These are phyloP conservation scores for Abrostola tripartita DNA, from an alignment of 2,888 invertebrate species.

Conservation along the genomic window DNA sequence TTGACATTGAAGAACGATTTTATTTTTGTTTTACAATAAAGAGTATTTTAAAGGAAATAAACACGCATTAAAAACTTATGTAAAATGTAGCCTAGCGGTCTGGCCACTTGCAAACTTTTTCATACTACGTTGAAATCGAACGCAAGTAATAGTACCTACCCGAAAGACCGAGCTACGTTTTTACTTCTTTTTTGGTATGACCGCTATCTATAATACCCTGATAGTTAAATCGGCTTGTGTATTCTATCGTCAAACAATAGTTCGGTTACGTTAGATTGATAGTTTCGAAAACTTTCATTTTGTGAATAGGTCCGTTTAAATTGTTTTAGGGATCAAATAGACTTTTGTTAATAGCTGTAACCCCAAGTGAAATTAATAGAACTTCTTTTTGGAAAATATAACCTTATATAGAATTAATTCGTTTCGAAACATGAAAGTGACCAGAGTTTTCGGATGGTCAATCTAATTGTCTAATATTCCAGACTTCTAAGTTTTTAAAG, in stretches of 20 bases:
- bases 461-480: too few relatives aligned
- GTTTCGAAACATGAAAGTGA: too few relatives aligned
- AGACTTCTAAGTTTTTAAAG: too few relatives aligned
- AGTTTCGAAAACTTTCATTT: conserved; percentile 44
- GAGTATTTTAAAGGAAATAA: too few relatives aligned
- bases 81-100: background rate
- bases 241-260: conserved; percentile 44
- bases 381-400: background rate
- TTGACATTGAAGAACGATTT: too few relatives aligned
- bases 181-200: conserved; percentile 34
- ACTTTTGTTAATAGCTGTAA: conserved; percentile 12
- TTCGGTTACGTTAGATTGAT: conserved; percentile 50
- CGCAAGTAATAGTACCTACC: conserved; percentile 11
- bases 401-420: too few relatives aligned
- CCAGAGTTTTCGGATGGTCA: too few relatives aligned
- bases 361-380: background rate
- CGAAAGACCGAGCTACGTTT: conserved; percentile 16
- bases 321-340: conserved; percentile 27
- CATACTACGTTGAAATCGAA: conserved; percentile 6
- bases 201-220: conserved; percentile 45
- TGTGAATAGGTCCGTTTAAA: conserved; percentile 36
- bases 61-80: too few relatives aligned
- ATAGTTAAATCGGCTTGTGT: conserved; percentile 52
- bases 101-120: background rate
- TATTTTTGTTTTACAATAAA: too few relatives aligned